Evolutionary conservation across 2,797 vertebrate genomes (phyloP).

Genomic region (Chiloscyllium punctatum): DNA sequence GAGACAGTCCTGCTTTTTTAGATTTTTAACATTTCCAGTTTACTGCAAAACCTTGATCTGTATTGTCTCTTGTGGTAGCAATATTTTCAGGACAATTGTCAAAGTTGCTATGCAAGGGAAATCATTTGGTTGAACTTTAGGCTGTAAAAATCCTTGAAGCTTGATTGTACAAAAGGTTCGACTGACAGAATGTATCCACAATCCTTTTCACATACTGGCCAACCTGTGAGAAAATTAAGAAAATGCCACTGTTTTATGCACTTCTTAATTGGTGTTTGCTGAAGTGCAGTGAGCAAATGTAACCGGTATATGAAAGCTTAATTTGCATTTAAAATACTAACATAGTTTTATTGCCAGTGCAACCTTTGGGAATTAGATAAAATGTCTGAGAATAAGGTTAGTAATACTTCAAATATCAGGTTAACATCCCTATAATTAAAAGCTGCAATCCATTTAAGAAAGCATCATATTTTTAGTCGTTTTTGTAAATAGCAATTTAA

Average conservation of each 20-base stretch:
- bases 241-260: background rate
- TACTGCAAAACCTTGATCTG: background rate
- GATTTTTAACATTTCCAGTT: background rate
- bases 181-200: background rate
- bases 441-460: slow-evolving; percentile 12
- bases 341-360: slow-evolving; percentile 6
- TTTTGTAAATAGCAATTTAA: slow-evolving; percentile 25
- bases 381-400: slow-evolving; percentile 13
- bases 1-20: too few relatives aligned
- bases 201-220: background rate
- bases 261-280: slow-evolving; percentile 25
- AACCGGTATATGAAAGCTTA: slow-evolving; percentile 23
- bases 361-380: slow-evolving; percentile 24
- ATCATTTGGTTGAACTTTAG: background rate
- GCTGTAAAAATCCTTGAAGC: background rate
- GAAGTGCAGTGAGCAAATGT: slow-evolving; percentile 23
- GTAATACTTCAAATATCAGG: slow-evolving; percentile 25
- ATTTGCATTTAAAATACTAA: slow-evolving; percentile 29
- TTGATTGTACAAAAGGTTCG: background rate
- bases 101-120: background rate
- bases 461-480: background rate
- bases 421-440: slow-evolving; percentile 36
- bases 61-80: background rate
- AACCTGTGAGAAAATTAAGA: background rate
- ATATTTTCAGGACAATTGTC: background rate